phyloP scores from a whole-genome alignment of 2,888 invertebrate species.

The Cremastinae sp. region DNA sequence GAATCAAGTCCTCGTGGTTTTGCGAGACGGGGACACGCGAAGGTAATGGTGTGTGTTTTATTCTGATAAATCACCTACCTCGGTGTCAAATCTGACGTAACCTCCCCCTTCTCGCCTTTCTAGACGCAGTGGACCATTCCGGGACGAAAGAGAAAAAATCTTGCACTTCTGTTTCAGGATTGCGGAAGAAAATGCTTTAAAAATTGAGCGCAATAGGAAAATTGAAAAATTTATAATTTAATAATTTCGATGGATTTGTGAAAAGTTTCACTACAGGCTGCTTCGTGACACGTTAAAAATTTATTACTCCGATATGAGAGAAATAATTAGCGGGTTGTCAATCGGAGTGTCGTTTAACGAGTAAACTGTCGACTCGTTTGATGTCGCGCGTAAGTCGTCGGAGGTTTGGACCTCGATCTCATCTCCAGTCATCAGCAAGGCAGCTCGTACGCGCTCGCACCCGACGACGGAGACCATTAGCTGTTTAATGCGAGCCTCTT shows the following conservation, averaged over 20 bases:
- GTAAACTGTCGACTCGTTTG: slow-evolving; percentile 44
- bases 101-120: slow-evolving; percentile 56
- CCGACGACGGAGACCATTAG: slow-evolving; percentile 75
- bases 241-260: too few species aligned
- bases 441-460: slow-evolving; percentile 24
- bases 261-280: background rate
- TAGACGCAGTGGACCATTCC: slow-evolving; percentile 48
- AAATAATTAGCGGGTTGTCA: slow-evolving; percentile 41
- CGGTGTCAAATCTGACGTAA: slow-evolving; percentile 77
- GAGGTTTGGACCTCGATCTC: slow-evolving; percentile 48
- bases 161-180: slow-evolving; percentile 2
- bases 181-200: background rate
- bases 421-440: slow-evolving; percentile 35
- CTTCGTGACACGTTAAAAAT: background rate
- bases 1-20: slow-evolving; percentile 76
- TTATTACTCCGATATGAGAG: background rate
- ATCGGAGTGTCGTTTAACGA: slow-evolving; percentile 45
- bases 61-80: slow-evolving; percentile 78
- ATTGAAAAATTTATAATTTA: too few species aligned
- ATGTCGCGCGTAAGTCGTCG: slow-evolving; percentile 24
- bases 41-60: slow-evolving; percentile 79
- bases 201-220: too few species aligned
- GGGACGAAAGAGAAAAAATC: slow-evolving; percentile 47
- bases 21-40: slow-evolving; percentile 73
- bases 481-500: slow-evolving; percentile 77